Evolutionary conservation across 2,797 vertebrate species (phyloP).

Genomic region (Cyprinella venusta): DNA sequence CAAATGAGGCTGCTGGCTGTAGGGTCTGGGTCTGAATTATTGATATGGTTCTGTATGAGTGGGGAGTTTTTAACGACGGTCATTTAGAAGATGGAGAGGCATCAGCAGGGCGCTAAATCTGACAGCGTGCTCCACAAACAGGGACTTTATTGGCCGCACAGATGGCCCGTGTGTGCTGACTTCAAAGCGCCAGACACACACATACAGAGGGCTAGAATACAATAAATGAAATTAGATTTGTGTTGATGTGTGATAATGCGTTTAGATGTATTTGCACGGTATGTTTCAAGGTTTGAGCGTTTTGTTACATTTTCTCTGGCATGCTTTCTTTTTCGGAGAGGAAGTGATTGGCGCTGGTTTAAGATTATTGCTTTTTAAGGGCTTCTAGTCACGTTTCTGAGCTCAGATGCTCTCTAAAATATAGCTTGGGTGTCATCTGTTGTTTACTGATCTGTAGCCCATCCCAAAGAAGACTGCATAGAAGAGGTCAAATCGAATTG

Average conservation of each 20-base stretch:
- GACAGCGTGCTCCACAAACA: constrained; percentile 56
- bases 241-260: constrained; percentile 14
- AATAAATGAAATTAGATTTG: constrained; percentile 22
- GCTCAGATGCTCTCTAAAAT: constrained; percentile 2
- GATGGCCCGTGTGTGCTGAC: constrained; percentile 47
- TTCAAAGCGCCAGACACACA: constrained; percentile 23
- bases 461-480: neutral
- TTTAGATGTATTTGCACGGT: neutral
- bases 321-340: neutral
- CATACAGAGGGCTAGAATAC: constrained; percentile 5
- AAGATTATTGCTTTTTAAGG: constrained; percentile 11
- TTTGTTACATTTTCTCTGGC: neutral
- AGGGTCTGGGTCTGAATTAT: constrained; percentile 68
- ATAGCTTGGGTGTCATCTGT: constrained; percentile 30
- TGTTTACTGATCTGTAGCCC: constrained; percentile 9
- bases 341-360: neutral
- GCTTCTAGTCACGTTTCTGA: constrained; percentile 7
- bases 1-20: constrained; percentile 69
- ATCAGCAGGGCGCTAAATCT: constrained; percentile 68
- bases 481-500: neutral
- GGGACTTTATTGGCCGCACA: constrained; percentile 61
- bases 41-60: constrained; percentile 68
- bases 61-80: constrained; percentile 72
- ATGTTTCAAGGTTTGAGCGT: neutral
- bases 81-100: constrained; percentile 76